Percentiles rank a stretch among this genome's conserved stretches.
Evolutionary conservation across 2,113 vertebrate genomes (phyloP).

Genomic region (Lasiurus cinereus): DNA sequence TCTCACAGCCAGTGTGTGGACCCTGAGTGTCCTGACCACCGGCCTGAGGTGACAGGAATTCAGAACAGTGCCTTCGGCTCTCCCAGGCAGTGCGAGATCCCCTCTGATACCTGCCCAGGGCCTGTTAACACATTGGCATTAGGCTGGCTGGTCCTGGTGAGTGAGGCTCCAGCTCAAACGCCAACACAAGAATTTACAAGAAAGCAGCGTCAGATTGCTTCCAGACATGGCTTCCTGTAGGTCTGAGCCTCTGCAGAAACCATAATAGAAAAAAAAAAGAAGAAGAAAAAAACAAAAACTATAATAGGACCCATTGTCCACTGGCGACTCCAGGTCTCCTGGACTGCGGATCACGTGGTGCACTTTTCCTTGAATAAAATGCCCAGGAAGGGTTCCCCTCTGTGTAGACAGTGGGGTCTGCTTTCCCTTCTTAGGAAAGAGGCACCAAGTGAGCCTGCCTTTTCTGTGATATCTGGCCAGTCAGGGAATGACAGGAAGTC

Average conservation of each 20-base stretch:
- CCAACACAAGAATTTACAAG: neutral
- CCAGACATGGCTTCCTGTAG: neutral
- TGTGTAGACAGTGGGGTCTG: neutral
- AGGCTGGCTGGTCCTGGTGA: neutral
- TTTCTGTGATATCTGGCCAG: neutral
- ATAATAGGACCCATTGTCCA: neutral
- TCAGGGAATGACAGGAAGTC: neutral
- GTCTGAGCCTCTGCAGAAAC: neutral
- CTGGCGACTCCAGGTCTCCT: neutral
- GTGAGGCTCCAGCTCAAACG: neutral
- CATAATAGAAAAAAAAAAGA: neutral
- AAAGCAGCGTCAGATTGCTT: neutral
- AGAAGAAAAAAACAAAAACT: neutral
- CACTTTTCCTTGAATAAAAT: neutral
- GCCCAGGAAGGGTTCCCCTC: neutral
- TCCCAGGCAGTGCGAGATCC: neutral
- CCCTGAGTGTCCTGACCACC: neutral
- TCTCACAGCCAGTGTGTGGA: neutral
- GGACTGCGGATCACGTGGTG: fast-evolving
- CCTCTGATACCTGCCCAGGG: neutral
- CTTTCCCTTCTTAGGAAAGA: neutral
- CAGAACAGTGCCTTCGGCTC: neutral
- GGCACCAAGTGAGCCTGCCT: neutral
- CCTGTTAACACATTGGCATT: slow-evolving; percentile 23
- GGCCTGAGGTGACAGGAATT: neutral